A percentile compares a stretch with the other conserved stretches of the same genome.
phyloP scores from a whole-genome alignment of 37 sponge, comb jelly and placozoan genomes.

The Beroe forskalii region DNA sequence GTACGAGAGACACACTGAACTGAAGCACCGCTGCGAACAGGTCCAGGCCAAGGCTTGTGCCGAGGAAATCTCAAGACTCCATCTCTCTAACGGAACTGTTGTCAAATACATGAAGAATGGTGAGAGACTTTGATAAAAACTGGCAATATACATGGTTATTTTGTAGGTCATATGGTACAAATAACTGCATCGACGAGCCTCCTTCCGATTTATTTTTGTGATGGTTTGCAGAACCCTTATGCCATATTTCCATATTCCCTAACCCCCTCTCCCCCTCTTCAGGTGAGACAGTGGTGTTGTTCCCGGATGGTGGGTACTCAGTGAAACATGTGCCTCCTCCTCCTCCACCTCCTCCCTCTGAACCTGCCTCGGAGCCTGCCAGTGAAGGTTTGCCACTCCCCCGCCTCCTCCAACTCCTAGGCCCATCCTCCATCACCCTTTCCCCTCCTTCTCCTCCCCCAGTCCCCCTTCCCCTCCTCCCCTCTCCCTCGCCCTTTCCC shows the following conservation, averaged over 20 bases:
- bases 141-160: too few relatives aligned
- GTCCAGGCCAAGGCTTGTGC: constrained; percentile 42
- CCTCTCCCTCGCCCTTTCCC: too few relatives aligned
- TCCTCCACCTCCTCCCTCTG: constrained; percentile 18
- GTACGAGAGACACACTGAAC: constrained; percentile 15
- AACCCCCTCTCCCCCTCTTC: neutral
- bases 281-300: constrained; percentile 44
- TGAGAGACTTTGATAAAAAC: too few relatives aligned
- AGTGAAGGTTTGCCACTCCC: neutral
- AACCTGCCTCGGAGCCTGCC: neutral
- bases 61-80: constrained; percentile 15
- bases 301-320: constrained; percentile 58
- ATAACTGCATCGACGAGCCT: too few relatives aligned
- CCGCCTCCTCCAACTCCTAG: too few relatives aligned
- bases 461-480: too few relatives aligned
- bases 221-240: too few relatives aligned
- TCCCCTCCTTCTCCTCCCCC: too few relatives aligned
- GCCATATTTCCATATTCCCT: too few relatives aligned
- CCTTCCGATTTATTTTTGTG: too few relatives aligned
- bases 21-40: constrained; percentile 42
- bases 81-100: constrained; percentile 30
- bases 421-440: too few relatives aligned
- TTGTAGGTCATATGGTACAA: too few relatives aligned
- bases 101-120: constrained; percentile 51
- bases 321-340: neutral